Evolutionary conservation across 2,113 vertebrate genomes (phyloP).

Genomic region (Entelurus aequoreus): DNA sequence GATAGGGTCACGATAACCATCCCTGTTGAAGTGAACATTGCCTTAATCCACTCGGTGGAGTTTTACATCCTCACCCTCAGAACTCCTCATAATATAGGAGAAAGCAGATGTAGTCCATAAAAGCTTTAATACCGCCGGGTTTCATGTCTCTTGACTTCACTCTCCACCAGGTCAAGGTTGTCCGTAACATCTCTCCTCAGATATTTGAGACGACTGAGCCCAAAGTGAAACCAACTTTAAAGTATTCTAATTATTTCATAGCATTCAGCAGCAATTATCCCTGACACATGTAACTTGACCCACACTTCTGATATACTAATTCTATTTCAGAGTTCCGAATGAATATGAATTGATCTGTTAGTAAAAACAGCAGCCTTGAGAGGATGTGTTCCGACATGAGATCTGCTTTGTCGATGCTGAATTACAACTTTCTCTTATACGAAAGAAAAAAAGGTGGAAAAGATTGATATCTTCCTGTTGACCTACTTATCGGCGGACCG

Average conservation of each 20-base stretch:
- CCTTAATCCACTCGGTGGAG: neutral
- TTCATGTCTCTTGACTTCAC: conserved; percentile 21
- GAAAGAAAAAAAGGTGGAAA: conserved; percentile 9
- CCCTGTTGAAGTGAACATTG: neutral
- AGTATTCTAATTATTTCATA: conserved; percentile 26
- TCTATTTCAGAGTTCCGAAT: conserved; percentile 29
- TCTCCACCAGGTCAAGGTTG: conserved; percentile 5
- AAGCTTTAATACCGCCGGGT: conserved; percentile 4
- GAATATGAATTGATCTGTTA: conserved; percentile 44
- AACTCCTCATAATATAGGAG: conserved; percentile 21
- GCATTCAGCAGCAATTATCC: conserved; percentile 24
- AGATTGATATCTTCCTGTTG: conserved; percentile 38
- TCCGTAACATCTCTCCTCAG: conserved; percentile 6
- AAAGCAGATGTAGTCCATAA: conserved; percentile 13
- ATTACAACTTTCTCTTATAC: conserved; percentile 21
- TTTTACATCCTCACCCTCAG: conserved; percentile 18
- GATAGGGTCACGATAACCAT: neutral
- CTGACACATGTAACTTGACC: conserved; percentile 27
- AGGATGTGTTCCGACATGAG: conserved; percentile 13
- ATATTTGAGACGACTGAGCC: neutral
- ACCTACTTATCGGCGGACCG: conserved; percentile 61
- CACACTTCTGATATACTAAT: conserved; percentile 20
- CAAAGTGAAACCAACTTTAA: conserved; percentile 24
- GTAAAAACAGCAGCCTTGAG: conserved; percentile 13
- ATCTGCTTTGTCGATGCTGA: neutral